Percentiles rank a stretch among this genome's conserved stretches.
These are phyloP conservation scores for Caenorhabditis uteleia DNA, from an alignment of 2,888 invertebrate genomes.

Conservation along the genomic window DNA sequence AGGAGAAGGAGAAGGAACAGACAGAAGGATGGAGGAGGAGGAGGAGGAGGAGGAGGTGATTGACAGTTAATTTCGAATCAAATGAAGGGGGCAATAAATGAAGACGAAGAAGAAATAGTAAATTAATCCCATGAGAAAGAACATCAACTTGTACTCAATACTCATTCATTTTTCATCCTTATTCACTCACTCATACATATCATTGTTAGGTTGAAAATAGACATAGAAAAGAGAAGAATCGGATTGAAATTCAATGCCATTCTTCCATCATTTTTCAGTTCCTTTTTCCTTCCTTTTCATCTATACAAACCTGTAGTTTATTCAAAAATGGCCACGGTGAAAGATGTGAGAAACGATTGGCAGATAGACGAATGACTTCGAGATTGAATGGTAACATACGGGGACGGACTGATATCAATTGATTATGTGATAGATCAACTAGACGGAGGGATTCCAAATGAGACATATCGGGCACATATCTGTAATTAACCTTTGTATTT, in stretches of 20 bases:
- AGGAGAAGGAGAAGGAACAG: too few species aligned
- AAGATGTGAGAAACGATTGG: slow-evolving; percentile 38
- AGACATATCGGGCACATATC: slow-evolving; percentile 48
- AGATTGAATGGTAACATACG: slow-evolving; percentile 42
- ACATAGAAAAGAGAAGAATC: not conserved
- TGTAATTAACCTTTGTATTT: slow-evolving; percentile 17
- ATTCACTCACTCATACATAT: too few species aligned
- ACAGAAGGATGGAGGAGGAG: too few species aligned
- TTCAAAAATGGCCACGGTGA: slow-evolving; percentile 42
- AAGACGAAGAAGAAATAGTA: too few species aligned
- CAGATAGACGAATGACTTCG: slow-evolving; percentile 39
- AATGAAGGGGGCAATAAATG: too few species aligned
- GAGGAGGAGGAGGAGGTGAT: too few species aligned
- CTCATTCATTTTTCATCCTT: too few species aligned
- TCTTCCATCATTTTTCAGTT: slow-evolving; percentile 3
- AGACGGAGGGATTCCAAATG: slow-evolving; percentile 38
- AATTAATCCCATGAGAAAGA: too few species aligned
- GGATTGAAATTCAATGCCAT: not conserved
- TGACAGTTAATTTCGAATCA: too few species aligned
- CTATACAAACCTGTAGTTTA: slow-evolving; percentile 36
- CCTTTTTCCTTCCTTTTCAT: slow-evolving; percentile 2
- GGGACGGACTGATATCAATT: slow-evolving; percentile 34
- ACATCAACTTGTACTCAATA: too few species aligned
- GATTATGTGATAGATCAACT: slow-evolving; percentile 43
- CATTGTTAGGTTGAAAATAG: not conserved